A percentile compares a stretch with the other conserved stretches of the same genome.
Conservation (phyloP, 2,113 vertebrate species). For the Turnix velox region DNA sequence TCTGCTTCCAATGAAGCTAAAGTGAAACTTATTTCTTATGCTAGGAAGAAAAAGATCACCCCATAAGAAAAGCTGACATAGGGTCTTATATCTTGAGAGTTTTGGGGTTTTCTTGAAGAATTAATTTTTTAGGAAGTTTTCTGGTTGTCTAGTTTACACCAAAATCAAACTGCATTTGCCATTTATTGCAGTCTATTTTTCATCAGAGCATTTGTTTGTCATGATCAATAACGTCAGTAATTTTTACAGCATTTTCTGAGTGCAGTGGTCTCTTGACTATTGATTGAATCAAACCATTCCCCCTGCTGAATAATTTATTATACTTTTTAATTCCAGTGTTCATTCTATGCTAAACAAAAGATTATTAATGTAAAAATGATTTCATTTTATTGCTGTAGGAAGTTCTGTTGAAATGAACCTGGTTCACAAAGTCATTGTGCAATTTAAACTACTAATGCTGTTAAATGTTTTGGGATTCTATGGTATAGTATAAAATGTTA, state of each 20-base stretch:
- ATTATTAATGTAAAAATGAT: not conserved
- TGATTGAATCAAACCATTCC: not conserved
- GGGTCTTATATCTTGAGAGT: not conserved
- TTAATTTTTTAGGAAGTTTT: not conserved
- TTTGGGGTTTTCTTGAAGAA: not conserved
- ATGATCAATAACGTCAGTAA: not conserved
- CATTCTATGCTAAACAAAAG: not conserved
- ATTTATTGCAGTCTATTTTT: not conserved
- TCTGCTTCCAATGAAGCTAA: not conserved
- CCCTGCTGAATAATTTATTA: not conserved
- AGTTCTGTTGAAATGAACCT: not conserved
- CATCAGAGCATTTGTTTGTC: not conserved
- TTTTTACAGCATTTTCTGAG: not conserved
- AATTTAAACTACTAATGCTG: not conserved
- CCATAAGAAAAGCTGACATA: not conserved
- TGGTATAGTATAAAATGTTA: not conserved
- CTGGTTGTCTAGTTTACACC: not conserved
- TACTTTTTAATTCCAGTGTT: not conserved
- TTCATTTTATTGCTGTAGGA: not conserved
- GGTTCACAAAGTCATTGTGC: accelerated
- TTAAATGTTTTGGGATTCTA: not conserved
- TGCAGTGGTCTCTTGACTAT: not conserved
- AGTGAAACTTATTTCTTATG: not conserved
- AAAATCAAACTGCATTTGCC: not conserved
- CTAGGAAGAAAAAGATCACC: not conserved